Evolutionary conservation across 1,140 invertebrate genomes (phyloP).

Genomic region (Ladona fulva): DNA sequence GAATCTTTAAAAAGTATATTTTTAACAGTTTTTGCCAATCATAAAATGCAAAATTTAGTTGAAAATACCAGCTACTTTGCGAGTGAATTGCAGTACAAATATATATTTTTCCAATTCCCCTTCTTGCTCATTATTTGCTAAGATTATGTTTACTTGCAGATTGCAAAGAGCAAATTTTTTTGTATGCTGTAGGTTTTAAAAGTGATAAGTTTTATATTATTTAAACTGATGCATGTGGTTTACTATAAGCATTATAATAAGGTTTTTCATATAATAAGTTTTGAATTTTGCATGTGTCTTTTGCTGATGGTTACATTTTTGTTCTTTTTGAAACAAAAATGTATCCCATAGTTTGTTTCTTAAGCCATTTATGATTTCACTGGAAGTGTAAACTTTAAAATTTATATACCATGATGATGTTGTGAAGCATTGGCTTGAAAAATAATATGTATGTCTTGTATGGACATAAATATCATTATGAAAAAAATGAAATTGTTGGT

Average conservation of each 20-base stretch:
- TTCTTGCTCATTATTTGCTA: slow-evolving; percentile 10
- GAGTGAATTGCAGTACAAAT: slow-evolving; percentile 5
- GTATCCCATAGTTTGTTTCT: background rate
- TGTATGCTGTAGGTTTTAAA: slow-evolving; percentile 20
- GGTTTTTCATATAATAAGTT: slow-evolving; percentile 12
- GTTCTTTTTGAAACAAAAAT: background rate
- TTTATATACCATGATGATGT: background rate
- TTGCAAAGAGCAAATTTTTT: slow-evolving; percentile 18
- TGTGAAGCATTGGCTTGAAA: background rate
- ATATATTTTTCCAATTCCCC: slow-evolving; percentile 9
- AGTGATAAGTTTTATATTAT: slow-evolving; percentile 15
- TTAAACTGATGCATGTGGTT: slow-evolving; percentile 19
- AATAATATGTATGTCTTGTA: background rate
- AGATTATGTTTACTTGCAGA: slow-evolving; percentile 9
- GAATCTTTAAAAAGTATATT: background rate
- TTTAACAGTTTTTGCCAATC: slow-evolving; percentile 6
- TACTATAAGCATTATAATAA: slow-evolving; percentile 18
- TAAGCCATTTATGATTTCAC: slow-evolving; percentile 10
- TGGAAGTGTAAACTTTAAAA: background rate
- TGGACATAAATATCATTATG: background rate
- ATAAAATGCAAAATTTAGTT: slow-evolving; percentile 5
- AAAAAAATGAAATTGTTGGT: background rate
- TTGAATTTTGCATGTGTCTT: slow-evolving; percentile 7
- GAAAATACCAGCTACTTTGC: background rate
- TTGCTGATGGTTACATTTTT: background rate